phyloP scores from a whole-genome alignment of 1,140 invertebrate genomes.

The Bombus soroeensis region DNA sequence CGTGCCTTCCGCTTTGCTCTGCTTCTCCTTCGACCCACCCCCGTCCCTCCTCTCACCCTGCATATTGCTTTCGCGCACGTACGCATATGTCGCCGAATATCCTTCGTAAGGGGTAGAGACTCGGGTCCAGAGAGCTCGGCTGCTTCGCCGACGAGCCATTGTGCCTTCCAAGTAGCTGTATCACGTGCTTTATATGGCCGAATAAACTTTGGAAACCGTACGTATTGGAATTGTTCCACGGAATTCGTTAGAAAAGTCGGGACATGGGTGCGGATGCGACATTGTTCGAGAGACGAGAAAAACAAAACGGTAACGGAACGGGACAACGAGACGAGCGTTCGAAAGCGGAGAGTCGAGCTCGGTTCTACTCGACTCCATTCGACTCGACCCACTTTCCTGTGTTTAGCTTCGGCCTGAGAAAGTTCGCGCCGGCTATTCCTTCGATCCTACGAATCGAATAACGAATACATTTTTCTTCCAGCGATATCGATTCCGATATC shows the following conservation, averaged over 20 bases:
- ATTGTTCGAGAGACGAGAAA: too few species aligned
- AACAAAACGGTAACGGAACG: not conserved
- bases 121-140: not conserved
- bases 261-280: too few species aligned
- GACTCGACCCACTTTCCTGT: conserved; percentile 30
- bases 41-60: conserved; percentile 41
- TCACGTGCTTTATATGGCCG: conserved; percentile 52
- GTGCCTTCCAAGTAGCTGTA: conserved; percentile 14
- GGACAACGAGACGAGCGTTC: not conserved
- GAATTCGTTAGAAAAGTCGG: conserved; percentile 16
- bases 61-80: conserved; percentile 75
- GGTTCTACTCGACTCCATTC: not conserved
- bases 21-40: conserved; percentile 48
- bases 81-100: conserved; percentile 76
- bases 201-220: conserved; percentile 41
- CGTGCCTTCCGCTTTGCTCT: conserved; percentile 46
- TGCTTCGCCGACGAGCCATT: conserved; percentile 1
- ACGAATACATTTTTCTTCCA: conserved; percentile 50
- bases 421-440: conserved; percentile 9
- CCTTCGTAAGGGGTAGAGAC: conserved; percentile 37
- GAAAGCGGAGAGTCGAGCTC: not conserved
- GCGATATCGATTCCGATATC: conserved; percentile 54
- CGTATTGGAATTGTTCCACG: conserved; percentile 27
- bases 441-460: not conserved
- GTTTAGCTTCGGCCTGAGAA: conserved; percentile 4